These are phyloP conservation scores for Palythoa caribaeorum DNA, from an alignment of 92 coral and sea anemone genomes.

Conservation along the genomic window DNA sequence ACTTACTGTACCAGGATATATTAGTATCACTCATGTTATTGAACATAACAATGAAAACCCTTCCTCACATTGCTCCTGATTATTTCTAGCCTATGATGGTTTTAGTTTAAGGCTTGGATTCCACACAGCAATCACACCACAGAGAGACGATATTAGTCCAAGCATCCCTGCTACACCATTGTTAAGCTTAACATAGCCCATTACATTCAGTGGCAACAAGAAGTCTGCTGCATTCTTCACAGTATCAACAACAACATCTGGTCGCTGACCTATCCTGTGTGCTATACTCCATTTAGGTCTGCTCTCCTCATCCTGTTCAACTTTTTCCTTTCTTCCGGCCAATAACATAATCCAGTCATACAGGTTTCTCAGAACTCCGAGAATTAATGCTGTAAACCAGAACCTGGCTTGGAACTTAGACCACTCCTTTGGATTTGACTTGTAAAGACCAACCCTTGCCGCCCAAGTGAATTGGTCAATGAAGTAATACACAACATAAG, in stretches of 20 bases:
- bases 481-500: slow-evolving; percentile 82
- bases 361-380: slow-evolving; percentile 88
- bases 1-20: too few relatives aligned
- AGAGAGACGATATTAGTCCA: slow-evolving; percentile 90
- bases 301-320: slow-evolving; percentile 79
- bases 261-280: slow-evolving; percentile 77
- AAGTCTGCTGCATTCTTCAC: slow-evolving; percentile 96
- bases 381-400: slow-evolving; percentile 86
- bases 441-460: slow-evolving; percentile 93
- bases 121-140: slow-evolving; percentile 92
- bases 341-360: slow-evolving; percentile 80
- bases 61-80: too few relatives aligned
- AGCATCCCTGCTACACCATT: slow-evolving; percentile 90
- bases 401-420: slow-evolving; percentile 93
- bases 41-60: too few relatives aligned
- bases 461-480: slow-evolving; percentile 97
- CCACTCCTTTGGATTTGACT: slow-evolving; percentile 94
- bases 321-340: slow-evolving; percentile 68
- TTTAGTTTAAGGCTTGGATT: slow-evolving; percentile 83
- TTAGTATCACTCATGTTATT: too few relatives aligned
- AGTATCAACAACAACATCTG: slow-evolving; percentile 90
- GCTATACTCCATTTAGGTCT: slow-evolving; percentile 44
- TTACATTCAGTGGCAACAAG: slow-evolving; percentile 91
- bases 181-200: slow-evolving; percentile 88
- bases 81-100: slow-evolving; percentile 65